Base-by-base conservation (phyloP, 2,797 vertebrate species). In the Diplodus puntazzo region DNA sequence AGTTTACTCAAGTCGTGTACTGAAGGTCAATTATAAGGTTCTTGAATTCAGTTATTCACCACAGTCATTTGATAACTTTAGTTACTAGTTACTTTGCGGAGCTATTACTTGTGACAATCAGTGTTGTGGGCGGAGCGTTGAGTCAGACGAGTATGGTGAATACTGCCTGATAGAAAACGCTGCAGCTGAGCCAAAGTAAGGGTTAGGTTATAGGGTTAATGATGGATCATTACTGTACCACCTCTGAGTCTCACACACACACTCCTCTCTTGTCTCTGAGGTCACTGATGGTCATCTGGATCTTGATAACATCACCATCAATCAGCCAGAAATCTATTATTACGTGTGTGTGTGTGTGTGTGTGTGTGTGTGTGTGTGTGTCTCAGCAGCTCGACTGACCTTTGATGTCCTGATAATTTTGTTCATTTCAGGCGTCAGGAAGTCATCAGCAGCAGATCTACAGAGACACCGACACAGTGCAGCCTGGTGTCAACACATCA, bases 371-470 rank as follows among this genome's bases (percentile, higher is more conserved):
- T 20, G 34, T 14, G 34, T 43, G 65, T 43, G 52, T 12, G n/a
- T 23, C 21, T 14, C 21, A 16, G 48, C 21, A 21, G 23, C 23
- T 45, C 16, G 60, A 23, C 34, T 34, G 34, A 68, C 52, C 58
- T 73, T 20, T 69, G 69, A 73, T 49, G 69, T 59, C 58, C 58
- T 59, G 58, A 73, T 67, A 23, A 52, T 30, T 72, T 14, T 4
- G 0, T 46, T 34, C 21, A 34, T 49, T 53, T 69, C 74, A 69
- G 25, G 42, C 25, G 5, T n/a, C 12, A 34, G 17, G 48, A 49
- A n/a, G 20, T 34, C 39, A 30, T 49, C 52, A 46, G 50, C 1
- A 18, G 69, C 14, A 6, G 23, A 14, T 14, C 2, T 43, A 34
- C 30, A 39, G 18, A 20, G 39, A 13, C 18, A 11, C 65, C 53